Base-by-base conservation (phyloP, 2,797 vertebrate genomes). In the Pseudochirops cupreus region DNA sequence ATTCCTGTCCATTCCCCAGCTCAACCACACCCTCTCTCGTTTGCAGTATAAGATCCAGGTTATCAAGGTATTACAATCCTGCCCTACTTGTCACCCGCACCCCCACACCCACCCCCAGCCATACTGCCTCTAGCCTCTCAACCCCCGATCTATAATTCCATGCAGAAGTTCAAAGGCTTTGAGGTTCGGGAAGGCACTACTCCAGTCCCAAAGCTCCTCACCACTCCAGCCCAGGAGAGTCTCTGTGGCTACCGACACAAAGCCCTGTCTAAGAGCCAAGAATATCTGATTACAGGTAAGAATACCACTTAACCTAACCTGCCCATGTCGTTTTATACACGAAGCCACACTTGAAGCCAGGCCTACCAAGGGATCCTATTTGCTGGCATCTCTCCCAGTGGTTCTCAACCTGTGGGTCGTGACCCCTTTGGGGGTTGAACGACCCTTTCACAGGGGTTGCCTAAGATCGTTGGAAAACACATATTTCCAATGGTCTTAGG, bases 231-330 rank as follows among this genome's bases (percentile, higher is more conserved):
- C 57, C 92, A 95, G 93, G 98, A 98, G 92, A 98, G 98, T 39
- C 3, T 98, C 95, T 98, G 98, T 5, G 98, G 98, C 18, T 98
- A 98, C 56, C 50, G 58, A 4, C 98, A 98, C 92, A 29, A 13
- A 6, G 97, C 96, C 24, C 94, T 97, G 59, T 93, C 97, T 97
- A 96, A 95, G 93, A 98, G 97, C 13, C 93, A 98, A 93, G 98
- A 98, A 62, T 98, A 98, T 94, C 94, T 98, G 92, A 82, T 98
- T 13, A 56, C 98, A 16, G 98, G 98, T 98, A 87, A 97, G 98
- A 92, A 46, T 46, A 21, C 46, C 26, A 14, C 14, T n/a, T 50
- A 16, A 14, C 31, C 31, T 31, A 2, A 31, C 33, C 46, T 53
- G 74, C 13, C 13, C 1, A n/a, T 33, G 56, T 14, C 9, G 24